Percentiles rank a stretch among this genome's conserved stretches.
These are phyloP conservation scores for Kryphioiulus occultus DNA, from an alignment of 2,888 invertebrate genomes.

Conservation along the genomic window DNA sequence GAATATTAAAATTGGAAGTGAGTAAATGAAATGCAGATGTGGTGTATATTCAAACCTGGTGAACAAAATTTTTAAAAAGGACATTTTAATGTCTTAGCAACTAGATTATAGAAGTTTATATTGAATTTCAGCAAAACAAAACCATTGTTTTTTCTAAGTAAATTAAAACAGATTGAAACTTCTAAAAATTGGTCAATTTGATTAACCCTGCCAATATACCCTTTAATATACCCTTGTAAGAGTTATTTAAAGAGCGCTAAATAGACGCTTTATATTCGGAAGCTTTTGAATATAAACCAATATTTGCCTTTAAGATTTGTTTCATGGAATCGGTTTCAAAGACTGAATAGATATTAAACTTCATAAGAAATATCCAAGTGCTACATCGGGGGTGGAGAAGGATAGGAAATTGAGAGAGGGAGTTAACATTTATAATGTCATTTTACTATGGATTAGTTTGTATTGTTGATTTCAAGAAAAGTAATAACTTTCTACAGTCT, in stretches of 20 bases:
- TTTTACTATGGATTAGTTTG: not conserved
- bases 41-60: not conserved
- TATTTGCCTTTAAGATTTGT: not conserved
- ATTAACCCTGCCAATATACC: not conserved
- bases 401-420: not conserved
- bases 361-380: not conserved
- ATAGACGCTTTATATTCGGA: not conserved
- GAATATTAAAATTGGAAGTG: slow-evolving; percentile 28
- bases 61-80: slow-evolving; percentile 1
- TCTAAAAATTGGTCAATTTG: not conserved
- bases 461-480: not conserved
- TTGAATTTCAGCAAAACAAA: not conserved
- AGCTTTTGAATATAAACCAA: slow-evolving; percentile 2
- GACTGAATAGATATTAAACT: not conserved
- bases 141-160: not conserved
- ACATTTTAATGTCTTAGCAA: not conserved
- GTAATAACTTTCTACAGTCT: not conserved
- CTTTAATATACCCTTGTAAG: not conserved
- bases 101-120: not conserved
- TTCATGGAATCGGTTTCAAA: not conserved
- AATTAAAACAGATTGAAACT: not conserved
- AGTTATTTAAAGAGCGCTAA: not conserved
- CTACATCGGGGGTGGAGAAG: not conserved
- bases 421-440: not conserved
- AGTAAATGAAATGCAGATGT: not conserved